phyloP scores from a whole-genome alignment of 2,888 invertebrate species.

The Ommatoiulus sabulosus region DNA sequence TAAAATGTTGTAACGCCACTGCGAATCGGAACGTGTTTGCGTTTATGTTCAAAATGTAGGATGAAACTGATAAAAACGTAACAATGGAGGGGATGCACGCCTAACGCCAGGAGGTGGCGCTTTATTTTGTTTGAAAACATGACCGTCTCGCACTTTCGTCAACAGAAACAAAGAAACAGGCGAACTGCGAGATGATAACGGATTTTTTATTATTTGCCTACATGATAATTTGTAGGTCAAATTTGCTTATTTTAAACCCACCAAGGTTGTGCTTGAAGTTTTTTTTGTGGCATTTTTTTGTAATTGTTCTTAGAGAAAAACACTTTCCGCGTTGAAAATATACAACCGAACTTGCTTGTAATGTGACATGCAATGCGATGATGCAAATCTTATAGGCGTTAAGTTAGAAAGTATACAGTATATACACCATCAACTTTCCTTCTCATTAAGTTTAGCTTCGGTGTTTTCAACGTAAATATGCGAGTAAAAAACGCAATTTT shows the following conservation, averaged over 20 bases:
- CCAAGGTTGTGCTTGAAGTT: background rate
- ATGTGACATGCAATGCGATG: conserved; percentile 17
- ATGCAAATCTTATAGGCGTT: conserved; percentile 12
- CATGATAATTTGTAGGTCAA: background rate
- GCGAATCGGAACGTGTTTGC: background rate
- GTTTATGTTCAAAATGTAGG: background rate
- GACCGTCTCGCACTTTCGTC: background rate
- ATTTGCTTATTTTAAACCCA: conserved; percentile 11
- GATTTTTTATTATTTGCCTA: conserved; percentile 14
- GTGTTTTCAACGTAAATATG: background rate
- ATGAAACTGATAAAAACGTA: background rate
- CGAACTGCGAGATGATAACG: background rate
- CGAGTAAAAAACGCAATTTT: background rate
- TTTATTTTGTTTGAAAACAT: background rate
- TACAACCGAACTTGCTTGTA: background rate
- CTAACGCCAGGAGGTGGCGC: background rate
- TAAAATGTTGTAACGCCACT: background rate
- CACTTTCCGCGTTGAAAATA: background rate
- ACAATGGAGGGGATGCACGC: background rate
- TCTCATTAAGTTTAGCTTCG: background rate
- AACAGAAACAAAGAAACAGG: background rate
- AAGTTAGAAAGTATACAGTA: background rate
- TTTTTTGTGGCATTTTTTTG: background rate
- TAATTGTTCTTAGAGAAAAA: background rate
- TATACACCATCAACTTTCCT: background rate